Evolutionary conservation across 2,888 invertebrate species (phyloP).

Genomic region (Drosophila niveifrons): DNA sequence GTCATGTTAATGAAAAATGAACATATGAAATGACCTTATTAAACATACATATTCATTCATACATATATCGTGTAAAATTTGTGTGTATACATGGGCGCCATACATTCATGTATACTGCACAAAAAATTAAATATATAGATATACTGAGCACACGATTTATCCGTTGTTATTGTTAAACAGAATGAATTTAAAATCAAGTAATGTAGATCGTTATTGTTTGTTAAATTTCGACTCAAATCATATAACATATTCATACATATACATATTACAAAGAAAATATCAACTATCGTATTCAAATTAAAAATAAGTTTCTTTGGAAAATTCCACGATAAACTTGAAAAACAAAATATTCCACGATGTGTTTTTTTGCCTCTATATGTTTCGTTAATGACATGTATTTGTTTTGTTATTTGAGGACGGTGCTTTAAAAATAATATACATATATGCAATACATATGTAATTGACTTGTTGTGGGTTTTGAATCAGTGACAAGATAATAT

Average conservation of each 20-base stretch:
- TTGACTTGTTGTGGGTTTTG: slow-evolving; percentile 6
- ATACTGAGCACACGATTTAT: slow-evolving; percentile 18
- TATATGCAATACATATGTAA: slow-evolving; percentile 7
- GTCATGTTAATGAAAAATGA: slow-evolving; percentile 12
- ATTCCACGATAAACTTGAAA: slow-evolving; percentile 2
- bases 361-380: neutral
- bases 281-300: slow-evolving; percentile 23
- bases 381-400: neutral
- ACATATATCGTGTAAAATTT: neutral
- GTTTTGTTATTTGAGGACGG: neutral
- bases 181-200: slow-evolving; percentile 11
- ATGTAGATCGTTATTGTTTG: slow-evolving; percentile 33
- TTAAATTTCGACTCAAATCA: slow-evolving; percentile 32
- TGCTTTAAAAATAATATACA: slow-evolving; percentile 1
- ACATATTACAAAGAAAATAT: slow-evolving; percentile 40
- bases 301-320: slow-evolving; percentile 10
- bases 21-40: slow-evolving; percentile 12
- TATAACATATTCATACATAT: slow-evolving; percentile 16
- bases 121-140: neutral
- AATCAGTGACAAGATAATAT: neutral
- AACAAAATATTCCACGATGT: neutral
- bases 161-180: slow-evolving; percentile 31
- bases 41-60: slow-evolving; percentile 3
- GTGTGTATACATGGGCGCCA: neutral
- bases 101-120: neutral